phyloP scores from a whole-genome alignment of 2,113 vertebrate species.

The Syrmaticus mikado region DNA sequence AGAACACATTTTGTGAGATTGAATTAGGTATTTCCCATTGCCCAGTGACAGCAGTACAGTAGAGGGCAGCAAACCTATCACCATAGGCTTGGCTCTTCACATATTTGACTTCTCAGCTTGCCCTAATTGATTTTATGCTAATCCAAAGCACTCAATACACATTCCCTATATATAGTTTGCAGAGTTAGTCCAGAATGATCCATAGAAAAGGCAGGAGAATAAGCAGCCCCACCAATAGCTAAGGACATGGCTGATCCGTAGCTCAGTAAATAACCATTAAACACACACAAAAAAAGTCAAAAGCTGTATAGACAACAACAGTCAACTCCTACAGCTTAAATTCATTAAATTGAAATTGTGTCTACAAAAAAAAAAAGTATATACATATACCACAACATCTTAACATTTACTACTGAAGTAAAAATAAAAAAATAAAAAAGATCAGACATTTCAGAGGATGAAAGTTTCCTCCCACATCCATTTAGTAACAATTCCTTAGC shows the following conservation, averaged over 20 bases:
- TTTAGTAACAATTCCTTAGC: background rate
- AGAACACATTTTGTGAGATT: background rate
- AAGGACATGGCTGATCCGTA: background rate
- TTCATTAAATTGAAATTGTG: background rate
- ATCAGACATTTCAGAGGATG: background rate
- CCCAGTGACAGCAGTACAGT: background rate
- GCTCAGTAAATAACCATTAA: background rate
- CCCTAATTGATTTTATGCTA: background rate
- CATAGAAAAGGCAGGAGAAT: background rate
- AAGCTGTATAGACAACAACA: background rate
- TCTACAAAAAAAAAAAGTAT: background rate
- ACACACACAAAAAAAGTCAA: background rate
- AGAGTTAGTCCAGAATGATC: background rate
- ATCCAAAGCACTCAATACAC: background rate
- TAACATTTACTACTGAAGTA: background rate
- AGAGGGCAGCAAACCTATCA: background rate
- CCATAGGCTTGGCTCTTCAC: background rate
- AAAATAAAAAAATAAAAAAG: background rate
- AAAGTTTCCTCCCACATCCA: constrained; percentile 27
- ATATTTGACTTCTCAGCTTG: background rate
- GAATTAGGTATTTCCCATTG: background rate
- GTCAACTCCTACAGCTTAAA: background rate
- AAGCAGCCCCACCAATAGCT: background rate
- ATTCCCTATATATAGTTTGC: background rate
- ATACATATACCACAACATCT: background rate